Evolutionary conservation across 1,140 invertebrate genomes (phyloP).

Genomic region (Diachasmimorpha longicaudata): DNA sequence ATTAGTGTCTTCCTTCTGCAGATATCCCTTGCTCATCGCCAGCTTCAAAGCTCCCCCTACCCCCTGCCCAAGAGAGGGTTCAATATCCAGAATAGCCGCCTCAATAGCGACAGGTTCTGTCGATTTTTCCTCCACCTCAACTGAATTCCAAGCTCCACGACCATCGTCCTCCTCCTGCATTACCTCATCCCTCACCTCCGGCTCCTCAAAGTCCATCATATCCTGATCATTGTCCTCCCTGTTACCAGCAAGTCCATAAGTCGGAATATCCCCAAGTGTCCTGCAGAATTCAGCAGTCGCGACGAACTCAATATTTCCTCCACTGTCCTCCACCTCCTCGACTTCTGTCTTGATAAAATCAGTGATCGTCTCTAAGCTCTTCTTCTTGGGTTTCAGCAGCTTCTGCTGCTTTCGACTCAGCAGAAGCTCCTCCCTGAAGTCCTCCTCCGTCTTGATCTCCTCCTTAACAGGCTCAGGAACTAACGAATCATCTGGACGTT

Average conservation of each 20-base stretch:
- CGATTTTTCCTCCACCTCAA: slow-evolving; percentile 66
- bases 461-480: slow-evolving; percentile 40
- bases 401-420: background rate
- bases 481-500: background rate
- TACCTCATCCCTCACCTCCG: slow-evolving; percentile 64
- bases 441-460: slow-evolving; percentile 46
- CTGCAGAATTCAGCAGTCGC: slow-evolving; percentile 97
- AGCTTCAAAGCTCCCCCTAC: slow-evolving; percentile 90
- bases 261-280: slow-evolving; percentile 94
- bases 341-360: slow-evolving; percentile 69
- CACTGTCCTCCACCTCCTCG: slow-evolving; percentile 79
- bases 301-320: slow-evolving; percentile 86
- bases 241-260: slow-evolving; percentile 87
- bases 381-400: background rate
- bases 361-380: slow-evolving; percentile 38
- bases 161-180: slow-evolving; percentile 60
- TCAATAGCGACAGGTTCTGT: slow-evolving; percentile 63
- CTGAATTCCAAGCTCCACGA: slow-evolving; percentile 75
- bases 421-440: slow-evolving; percentile 40
- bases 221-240: slow-evolving; percentile 84
- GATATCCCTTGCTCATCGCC: slow-evolving; percentile 94
- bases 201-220: slow-evolving; percentile 75
- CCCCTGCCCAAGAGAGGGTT: slow-evolving; percentile 92
- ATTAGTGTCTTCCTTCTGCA: slow-evolving; percentile 83
- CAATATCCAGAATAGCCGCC: slow-evolving; percentile 87